Percentiles rank a stretch among this genome's conserved stretches.
Conservation (phyloP, 2,888 invertebrate genomes). For the Himalopsyche kuldschensis region DNA sequence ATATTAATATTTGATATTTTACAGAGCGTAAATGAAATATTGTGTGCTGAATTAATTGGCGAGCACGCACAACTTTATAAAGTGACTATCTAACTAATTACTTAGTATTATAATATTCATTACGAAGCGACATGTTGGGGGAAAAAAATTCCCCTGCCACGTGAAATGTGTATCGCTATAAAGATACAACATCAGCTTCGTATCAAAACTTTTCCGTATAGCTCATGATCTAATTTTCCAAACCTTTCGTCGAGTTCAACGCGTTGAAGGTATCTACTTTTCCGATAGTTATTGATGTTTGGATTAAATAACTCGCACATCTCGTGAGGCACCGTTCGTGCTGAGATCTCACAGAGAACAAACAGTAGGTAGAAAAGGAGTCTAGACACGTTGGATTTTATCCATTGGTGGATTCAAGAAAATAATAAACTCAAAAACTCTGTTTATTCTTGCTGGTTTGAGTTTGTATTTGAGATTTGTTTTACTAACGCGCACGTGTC, state of each 20-base stretch:
- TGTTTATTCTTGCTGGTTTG: neutral
- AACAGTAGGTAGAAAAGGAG: neutral
- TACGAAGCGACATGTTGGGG: neutral
- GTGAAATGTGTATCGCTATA: neutral
- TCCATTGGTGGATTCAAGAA: neutral
- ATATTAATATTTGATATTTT: neutral
- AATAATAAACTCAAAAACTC: neutral
- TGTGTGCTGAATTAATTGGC: neutral
- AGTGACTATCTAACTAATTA: neutral
- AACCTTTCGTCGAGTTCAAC: neutral
- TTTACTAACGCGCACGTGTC: neutral
- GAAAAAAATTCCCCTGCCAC: neutral
- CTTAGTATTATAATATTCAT: neutral
- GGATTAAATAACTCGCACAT: neutral
- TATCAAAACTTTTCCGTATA: neutral
- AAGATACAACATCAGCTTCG: neutral
- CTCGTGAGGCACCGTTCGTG: neutral
- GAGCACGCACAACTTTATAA: neutral
- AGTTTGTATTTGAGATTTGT: neutral
- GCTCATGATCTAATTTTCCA: neutral
- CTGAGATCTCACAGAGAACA: neutral
- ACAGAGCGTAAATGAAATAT: neutral
- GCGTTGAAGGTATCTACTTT: neutral
- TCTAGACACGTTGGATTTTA: neutral
- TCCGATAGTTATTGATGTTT: neutral